These are phyloP conservation scores for Capra hircus DNA, from an alignment of 2,113 vertebrate genomes.

Conservation along the genomic window DNA sequence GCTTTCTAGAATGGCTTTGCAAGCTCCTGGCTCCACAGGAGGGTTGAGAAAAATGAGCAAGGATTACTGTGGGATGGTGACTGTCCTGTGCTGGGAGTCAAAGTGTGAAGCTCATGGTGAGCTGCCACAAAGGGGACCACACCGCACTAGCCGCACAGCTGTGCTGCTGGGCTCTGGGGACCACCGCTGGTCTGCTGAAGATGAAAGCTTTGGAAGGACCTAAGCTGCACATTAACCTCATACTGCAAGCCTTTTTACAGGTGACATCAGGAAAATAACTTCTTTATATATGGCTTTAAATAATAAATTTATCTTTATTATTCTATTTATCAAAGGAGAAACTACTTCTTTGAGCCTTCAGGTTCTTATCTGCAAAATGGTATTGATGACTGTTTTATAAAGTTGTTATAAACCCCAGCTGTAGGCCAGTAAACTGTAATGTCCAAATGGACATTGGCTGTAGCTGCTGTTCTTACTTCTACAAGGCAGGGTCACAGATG, in stretches of 20 bases:
- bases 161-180: neutral
- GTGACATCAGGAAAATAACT: neutral
- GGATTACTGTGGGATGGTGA: neutral
- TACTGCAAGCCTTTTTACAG: neutral
- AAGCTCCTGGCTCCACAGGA: neutral
- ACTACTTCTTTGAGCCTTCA: neutral
- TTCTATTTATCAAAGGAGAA: neutral
- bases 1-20: neutral
- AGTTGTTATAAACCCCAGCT: neutral
- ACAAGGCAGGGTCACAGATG: neutral
- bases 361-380: neutral
- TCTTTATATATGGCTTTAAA: neutral
- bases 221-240: neutral
- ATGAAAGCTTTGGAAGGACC: neutral
- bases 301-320: neutral
- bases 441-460: neutral
- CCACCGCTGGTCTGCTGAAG: neutral
- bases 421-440: neutral
- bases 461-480: neutral
- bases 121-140: neutral
- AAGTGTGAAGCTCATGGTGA: constrained; percentile 14
- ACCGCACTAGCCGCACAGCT: neutral
- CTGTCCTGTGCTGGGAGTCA: neutral
- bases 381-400: neutral
- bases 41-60: neutral